Evolutionary conservation across 2,888 invertebrate genomes (phyloP).

Genomic region (Andrena fulva): DNA sequence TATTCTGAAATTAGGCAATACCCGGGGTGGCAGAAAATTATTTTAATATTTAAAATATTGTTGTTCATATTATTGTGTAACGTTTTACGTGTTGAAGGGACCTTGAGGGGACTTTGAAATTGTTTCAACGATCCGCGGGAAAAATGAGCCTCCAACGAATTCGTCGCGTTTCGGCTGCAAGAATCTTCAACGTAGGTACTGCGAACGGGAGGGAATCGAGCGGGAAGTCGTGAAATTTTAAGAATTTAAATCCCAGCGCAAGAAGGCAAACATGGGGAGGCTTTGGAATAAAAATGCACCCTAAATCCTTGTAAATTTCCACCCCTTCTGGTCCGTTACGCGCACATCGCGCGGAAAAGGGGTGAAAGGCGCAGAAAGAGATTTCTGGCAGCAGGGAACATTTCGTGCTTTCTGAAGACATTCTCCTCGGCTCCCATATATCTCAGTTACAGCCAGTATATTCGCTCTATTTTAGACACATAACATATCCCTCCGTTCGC

Average conservation of each 20-base stretch:
- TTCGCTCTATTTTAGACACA: conserved; percentile 51
- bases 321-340: conserved; percentile 14
- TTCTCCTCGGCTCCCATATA: conserved; percentile 35
- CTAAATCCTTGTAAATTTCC: conserved; percentile 36
- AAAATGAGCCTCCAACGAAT: not conserved
- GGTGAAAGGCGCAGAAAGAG: conserved; percentile 16
- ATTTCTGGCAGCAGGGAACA: conserved; percentile 38
- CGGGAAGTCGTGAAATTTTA: not conserved
- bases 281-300: conserved; percentile 34
- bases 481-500: conserved; percentile 50
- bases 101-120: not conserved
- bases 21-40: too few species aligned
- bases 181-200: not conserved
- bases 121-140: not conserved
- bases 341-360: not conserved
- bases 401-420: conserved; percentile 36
- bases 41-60: too few species aligned
- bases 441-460: conserved; percentile 49
- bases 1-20: too few species aligned
- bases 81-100: too few species aligned
- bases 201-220: not conserved
- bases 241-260: not conserved
- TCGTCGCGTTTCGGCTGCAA: not conserved
- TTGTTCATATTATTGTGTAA: too few species aligned
- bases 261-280: not conserved